Evolutionary conservation across 2,797 vertebrate species (phyloP).

Genomic region (Denticeps clupeoides): DNA sequence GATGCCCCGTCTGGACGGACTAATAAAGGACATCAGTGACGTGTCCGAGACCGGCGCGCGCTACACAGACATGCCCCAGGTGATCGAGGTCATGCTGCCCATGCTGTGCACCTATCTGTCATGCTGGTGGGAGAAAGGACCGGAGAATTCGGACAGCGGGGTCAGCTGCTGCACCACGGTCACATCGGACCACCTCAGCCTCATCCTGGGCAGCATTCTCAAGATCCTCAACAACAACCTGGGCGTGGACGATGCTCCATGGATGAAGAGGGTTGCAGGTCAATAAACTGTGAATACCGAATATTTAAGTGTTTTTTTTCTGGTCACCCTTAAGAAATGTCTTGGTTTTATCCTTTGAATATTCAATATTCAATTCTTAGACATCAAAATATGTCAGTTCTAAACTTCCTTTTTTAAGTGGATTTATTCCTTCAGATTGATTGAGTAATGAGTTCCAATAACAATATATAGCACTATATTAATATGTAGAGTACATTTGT

Average conservation of each 20-base stretch:
- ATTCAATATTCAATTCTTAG: no score
- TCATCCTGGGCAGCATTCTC: slow-evolving; percentile 88
- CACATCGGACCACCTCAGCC: slow-evolving; percentile 87
- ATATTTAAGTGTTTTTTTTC: no score
- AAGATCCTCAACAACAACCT: slow-evolving; percentile 96
- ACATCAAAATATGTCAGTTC: no score
- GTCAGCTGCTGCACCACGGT: slow-evolving; percentile 78
- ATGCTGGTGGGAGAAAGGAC: slow-evolving; percentile 93
- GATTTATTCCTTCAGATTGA: no score
- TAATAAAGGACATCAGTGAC: slow-evolving; percentile 86
- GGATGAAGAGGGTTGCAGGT: slow-evolving; percentile 99
- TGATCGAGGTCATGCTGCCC: slow-evolving; percentile 91
- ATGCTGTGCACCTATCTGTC: slow-evolving; percentile 97
- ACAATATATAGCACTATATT: no score
- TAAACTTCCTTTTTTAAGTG: no score
- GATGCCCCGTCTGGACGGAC: slow-evolving; percentile 73
- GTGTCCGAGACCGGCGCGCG: slow-evolving; percentile 90
- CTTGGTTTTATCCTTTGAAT: no score
- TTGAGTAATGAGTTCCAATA: no score
- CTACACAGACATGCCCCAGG: slow-evolving; percentile 93
- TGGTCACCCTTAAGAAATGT: no score
- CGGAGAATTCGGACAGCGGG: slow-evolving; percentile 67
- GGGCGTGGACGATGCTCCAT: slow-evolving; percentile 91
- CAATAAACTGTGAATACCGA: neutral
- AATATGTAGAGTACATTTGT: no score